Conservation (phyloP, 2,797 vertebrate species). For the Sebastes steindachneri region DNA sequence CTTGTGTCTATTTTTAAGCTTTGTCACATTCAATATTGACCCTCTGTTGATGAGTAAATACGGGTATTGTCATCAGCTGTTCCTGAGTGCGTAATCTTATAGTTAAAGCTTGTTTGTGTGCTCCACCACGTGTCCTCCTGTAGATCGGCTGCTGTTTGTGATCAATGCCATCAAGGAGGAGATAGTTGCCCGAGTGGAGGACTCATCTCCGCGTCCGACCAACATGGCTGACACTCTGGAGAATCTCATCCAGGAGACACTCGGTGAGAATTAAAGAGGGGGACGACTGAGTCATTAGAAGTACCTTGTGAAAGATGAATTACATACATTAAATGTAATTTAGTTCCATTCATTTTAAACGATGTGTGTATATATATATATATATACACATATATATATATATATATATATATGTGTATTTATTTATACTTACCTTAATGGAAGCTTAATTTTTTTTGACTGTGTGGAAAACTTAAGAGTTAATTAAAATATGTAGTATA, state of each 20-base stretch:
- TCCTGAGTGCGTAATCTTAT: neutral
- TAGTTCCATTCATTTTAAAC: neutral
- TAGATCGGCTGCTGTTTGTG: conserved; percentile 97
- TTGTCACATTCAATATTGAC: neutral
- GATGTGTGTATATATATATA: too few relatives aligned
- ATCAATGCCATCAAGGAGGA: conserved; percentile 99
- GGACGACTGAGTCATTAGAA: neutral
- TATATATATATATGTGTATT: too few relatives aligned
- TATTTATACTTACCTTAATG: neutral
- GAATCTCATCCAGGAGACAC: conserved; percentile 93
- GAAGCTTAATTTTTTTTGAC: neutral
- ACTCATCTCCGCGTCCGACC: conserved; percentile 89
- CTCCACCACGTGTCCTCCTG: conserved; percentile 21
- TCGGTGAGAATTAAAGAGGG: conserved; percentile 86
- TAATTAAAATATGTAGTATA: neutral
- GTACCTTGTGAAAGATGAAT: neutral
- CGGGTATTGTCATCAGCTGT: neutral
- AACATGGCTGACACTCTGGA: conserved; percentile 95
- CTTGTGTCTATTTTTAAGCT: neutral
- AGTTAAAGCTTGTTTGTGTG: neutral
- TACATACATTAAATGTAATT: neutral
- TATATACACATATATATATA: too few relatives aligned
- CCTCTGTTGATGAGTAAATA: too few relatives aligned
- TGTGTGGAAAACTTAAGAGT: neutral
- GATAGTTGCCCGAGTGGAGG: conserved; percentile 93